phyloP scores from a whole-genome alignment of 2,888 invertebrate species.

The Agapostemon virescens region DNA sequence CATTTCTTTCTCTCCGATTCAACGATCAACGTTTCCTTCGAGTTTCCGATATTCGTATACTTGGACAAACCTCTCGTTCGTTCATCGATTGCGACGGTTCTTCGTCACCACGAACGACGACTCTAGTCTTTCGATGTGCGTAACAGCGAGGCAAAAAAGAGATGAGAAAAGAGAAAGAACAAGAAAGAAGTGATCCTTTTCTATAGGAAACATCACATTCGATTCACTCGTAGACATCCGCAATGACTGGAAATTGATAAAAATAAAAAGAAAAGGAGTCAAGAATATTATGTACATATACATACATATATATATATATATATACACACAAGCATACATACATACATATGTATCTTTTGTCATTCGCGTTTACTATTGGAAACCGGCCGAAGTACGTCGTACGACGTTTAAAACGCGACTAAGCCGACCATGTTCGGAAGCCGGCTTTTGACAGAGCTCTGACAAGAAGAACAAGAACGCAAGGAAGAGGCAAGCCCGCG shows the following conservation, averaged over 20 bases:
- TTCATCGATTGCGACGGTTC: background rate
- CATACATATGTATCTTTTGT: background rate
- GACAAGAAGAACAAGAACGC: constrained; percentile 33
- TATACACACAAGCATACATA: too few species aligned
- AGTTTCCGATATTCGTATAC: background rate
- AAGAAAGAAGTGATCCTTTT: background rate
- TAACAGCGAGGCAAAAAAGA: background rate
- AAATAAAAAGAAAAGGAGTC: background rate
- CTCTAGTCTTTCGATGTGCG: background rate
- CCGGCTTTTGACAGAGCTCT: constrained; percentile 71
- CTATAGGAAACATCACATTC: background rate
- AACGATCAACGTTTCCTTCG: background rate
- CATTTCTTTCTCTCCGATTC: constrained; percentile 8
- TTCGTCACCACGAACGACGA: background rate
- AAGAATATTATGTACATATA: too few species aligned
- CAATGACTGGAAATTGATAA: background rate
- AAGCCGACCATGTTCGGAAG: constrained; percentile 54
- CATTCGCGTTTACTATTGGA: background rate
- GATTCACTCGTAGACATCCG: background rate
- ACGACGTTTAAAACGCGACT: constrained; percentile 68
- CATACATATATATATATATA: too few species aligned
- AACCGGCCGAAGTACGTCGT: constrained; percentile 18
- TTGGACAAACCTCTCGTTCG: background rate
- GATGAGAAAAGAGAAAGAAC: background rate
- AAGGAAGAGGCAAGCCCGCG: constrained; percentile 19